Base-by-base conservation (phyloP, 1,140 invertebrate species). In the Drosophila nikananu region DNA sequence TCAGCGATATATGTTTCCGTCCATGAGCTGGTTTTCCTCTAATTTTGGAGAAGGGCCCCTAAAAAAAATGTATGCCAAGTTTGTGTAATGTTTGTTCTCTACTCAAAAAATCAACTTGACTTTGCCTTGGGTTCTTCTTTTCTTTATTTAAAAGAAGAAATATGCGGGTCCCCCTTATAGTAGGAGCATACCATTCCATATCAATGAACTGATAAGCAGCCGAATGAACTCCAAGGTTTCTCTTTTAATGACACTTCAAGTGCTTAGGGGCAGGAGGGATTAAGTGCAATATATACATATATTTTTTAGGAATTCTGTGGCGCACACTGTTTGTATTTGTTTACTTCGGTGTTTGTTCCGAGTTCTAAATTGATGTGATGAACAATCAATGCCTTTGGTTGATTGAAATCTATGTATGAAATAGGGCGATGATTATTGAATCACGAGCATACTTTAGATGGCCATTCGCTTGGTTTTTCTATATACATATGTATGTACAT, bases 191-290 rank as follows among this genome's bases (percentile, higher is more conserved):
- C 13, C n/a, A 60, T 25, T 25, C 63, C 64, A 86, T 87, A 87
- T 83, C 71, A 86, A 87, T 87, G 66, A 83, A 86, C 77, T 89
- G 83, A 86, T 86, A 86, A 86, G 84, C 23, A 55, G 3, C 54
- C 21, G 49, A 61, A 83, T 59, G 71, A 83, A 83, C 81, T 61
- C 44, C 84, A 87, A 87, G 83, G 83, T 86, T 81, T 60, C 46
- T 37, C 19, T 27, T 63, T 48, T 52, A 57, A 64, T 67, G 58
- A 12, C 30, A 21, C 62, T 67, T 55, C 32, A 71, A 55, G 76
- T 27, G 59, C 37, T 37, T 30, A 30, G 58, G 39, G 30, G 15
- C 58, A 35, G 58, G 77, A 5, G 59, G 49, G 77, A 68, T 61
- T 55, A 71, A 54, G 51, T 54, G 42, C 48, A 74, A 37, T 71